Percentiles rank a stretch among this genome's conserved stretches.
Conservation (phyloP, 2,797 vertebrate species). For the Coilia nasus region DNA sequence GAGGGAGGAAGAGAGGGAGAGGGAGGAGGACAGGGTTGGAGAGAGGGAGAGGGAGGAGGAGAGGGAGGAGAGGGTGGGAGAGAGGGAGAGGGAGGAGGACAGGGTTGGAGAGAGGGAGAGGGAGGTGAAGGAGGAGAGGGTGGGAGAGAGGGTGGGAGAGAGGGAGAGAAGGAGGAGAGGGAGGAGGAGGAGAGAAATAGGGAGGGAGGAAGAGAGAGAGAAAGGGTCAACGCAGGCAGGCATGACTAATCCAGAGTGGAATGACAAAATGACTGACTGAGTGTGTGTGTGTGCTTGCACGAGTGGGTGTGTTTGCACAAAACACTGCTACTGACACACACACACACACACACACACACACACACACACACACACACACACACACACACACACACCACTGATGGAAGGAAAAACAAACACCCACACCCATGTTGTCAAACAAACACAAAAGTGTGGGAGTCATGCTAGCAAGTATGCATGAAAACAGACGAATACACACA, state of each 20-base stretch:
- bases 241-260: background rate
- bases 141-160: too few relatives aligned
- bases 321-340: too few relatives aligned
- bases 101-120: too few relatives aligned
- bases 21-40: too few relatives aligned
- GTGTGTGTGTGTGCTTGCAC: too few relatives aligned
- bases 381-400: too few relatives aligned
- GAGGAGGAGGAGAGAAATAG: background rate
- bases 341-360: too few relatives aligned
- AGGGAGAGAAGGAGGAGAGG: background rate
- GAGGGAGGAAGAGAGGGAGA: background rate
- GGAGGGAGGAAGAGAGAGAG: background rate
- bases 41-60: background rate
- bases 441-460: too few relatives aligned
- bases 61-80: background rate
- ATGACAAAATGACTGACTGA: background rate
- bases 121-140: background rate
- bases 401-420: too few relatives aligned
- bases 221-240: background rate
- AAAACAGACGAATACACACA: constrained; percentile 7
- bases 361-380: background rate
- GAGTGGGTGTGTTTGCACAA: too few relatives aligned
- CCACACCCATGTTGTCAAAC: too few relatives aligned
- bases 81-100: background rate
- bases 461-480: background rate